These are phyloP conservation scores for Nudaria mundana DNA, from an alignment of 2,888 invertebrate genomes.

Conservation along the genomic window DNA sequence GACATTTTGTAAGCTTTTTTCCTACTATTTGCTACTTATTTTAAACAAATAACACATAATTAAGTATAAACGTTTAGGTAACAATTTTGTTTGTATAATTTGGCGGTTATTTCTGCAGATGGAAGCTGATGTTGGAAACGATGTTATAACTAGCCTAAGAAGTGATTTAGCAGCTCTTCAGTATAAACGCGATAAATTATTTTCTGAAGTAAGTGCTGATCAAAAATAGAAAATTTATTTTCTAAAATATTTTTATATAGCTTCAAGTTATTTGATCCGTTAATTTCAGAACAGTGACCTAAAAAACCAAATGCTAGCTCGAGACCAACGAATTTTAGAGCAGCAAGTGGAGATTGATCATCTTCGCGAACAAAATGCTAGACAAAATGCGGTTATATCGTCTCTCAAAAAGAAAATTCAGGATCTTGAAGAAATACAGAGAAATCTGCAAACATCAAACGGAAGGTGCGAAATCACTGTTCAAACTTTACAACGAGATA, in stretches of 20 bases:
- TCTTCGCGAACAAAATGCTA: conserved; percentile 89
- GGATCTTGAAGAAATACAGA: conserved; percentile 89
- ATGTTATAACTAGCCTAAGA: conserved; percentile 87
- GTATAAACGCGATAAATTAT: conserved; percentile 90
- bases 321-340: conserved; percentile 87
- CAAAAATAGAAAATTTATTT: too few species aligned
- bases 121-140: conserved; percentile 81
- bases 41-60: too few species aligned
- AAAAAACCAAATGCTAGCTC: conserved; percentile 85
- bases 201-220: conserved; percentile 85
- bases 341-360: conserved; percentile 91
- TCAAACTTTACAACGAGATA: conserved; percentile 88
- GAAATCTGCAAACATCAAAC: conserved; percentile 82
- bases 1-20: conserved; percentile 40
- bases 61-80: not conserved
- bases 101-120: conserved; percentile 62
- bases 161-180: conserved; percentile 92
- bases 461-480: conserved; percentile 86
- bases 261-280: too few species aligned
- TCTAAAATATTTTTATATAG: not conserved
- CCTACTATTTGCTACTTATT: not conserved
- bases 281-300: conserved; percentile 84
- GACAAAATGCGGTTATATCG: conserved; percentile 90
- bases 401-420: conserved; percentile 90
- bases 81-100: not conserved